Conservation (phyloP, 2,888 invertebrate genomes). For the Drosophila borealis region DNA sequence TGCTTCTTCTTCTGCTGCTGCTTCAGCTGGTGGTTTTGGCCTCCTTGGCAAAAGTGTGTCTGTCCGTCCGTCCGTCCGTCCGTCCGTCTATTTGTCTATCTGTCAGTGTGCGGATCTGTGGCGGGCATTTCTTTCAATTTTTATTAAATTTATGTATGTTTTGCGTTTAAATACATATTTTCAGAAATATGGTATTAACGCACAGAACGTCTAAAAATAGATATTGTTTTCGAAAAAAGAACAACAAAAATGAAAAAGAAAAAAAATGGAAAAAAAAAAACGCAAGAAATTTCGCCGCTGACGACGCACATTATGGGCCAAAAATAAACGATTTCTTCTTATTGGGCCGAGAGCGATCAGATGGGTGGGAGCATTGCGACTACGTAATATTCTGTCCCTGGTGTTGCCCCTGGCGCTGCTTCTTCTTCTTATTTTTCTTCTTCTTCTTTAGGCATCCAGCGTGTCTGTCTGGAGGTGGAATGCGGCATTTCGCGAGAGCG, state of each 20-base stretch:
- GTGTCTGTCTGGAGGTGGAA: conserved; percentile 3
- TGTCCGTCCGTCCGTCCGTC: conserved; percentile 1
- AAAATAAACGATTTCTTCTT: conserved; percentile 61
- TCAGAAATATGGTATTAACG: conserved; percentile 79
- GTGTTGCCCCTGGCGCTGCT: conserved; percentile 1
- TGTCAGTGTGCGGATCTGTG: conserved; percentile 7
- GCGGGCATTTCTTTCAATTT: conserved; percentile 62
- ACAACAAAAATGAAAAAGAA: conserved; percentile 53
- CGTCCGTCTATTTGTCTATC: background rate
- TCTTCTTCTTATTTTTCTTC: too few species aligned
- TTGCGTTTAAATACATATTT: conserved; percentile 64
- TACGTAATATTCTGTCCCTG: conserved; percentile 50
- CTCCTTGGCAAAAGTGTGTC: conserved; percentile 27
- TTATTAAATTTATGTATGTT: conserved; percentile 65
- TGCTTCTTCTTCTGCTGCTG: background rate
- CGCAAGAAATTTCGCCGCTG: conserved; percentile 47
- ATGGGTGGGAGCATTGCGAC: conserved; percentile 37
- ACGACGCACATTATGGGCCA: conserved; percentile 74
- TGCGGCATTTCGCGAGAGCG: background rate
- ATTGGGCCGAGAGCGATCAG: conserved; percentile 23
- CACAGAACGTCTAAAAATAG: conserved; percentile 73
- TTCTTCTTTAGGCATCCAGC: background rate
- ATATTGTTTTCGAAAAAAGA: conserved; percentile 71
- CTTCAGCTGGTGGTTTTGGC: conserved; percentile 1
- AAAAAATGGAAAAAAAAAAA: conserved; percentile 40